Percentiles rank a stretch among this genome's conserved stretches.
phyloP scores from a whole-genome alignment of 2,888 invertebrate genomes.

The Glaucopsyche alexis region DNA sequence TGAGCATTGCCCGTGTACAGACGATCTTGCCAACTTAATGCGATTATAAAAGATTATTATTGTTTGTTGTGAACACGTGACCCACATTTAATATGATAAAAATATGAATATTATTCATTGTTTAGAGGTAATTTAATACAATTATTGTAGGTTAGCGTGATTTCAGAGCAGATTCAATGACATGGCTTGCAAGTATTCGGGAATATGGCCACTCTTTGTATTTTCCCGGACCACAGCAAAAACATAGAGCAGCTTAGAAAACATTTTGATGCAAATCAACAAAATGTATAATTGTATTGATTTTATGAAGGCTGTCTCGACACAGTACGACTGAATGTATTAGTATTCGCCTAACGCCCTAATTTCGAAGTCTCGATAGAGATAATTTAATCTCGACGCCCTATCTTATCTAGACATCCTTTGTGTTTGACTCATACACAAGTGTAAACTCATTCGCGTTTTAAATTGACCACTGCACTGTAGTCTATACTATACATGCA shows the following conservation, averaged over 20 bases:
- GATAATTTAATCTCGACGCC: constrained; percentile 30
- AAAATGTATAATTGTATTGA: too few species aligned
- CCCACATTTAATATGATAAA: background rate
- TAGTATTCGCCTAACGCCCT: background rate
- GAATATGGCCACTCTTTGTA: too few species aligned
- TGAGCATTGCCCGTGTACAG: constrained; percentile 11
- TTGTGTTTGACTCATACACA: constrained; percentile 30
- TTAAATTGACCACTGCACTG: background rate
- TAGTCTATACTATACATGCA: background rate
- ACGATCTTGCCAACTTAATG: constrained; percentile 7
- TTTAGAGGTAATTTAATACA: background rate
- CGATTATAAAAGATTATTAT: constrained; percentile 16
- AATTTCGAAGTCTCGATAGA: constrained; percentile 23
- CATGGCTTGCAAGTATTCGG: too few species aligned
- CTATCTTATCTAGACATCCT: constrained; percentile 38
- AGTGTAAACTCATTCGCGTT: constrained; percentile 6
- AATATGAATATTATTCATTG: background rate
- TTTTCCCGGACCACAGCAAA: too few species aligned
- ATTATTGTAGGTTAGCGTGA: too few species aligned
- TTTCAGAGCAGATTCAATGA: too few species aligned
- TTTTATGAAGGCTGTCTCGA: too few species aligned
- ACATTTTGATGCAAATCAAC: too few species aligned
- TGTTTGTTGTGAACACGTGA: constrained; percentile 10
- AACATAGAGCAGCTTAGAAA: too few species aligned
- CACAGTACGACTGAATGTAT: background rate